These are phyloP conservation scores for Omphaloscelis lunosa DNA, from an alignment of 2,888 invertebrate species.

Conservation along the genomic window DNA sequence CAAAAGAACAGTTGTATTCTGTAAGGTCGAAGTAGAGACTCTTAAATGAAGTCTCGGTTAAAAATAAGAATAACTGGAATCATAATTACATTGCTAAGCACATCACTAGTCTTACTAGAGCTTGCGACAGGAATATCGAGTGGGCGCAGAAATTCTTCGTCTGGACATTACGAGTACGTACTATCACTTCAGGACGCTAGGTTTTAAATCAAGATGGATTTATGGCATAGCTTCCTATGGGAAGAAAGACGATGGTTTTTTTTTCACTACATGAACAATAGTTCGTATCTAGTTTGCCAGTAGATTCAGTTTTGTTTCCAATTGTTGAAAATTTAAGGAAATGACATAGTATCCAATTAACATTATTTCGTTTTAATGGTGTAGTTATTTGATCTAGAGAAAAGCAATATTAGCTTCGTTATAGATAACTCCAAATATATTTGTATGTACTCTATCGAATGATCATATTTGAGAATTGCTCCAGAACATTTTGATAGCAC, in stretches of 20 bases:
- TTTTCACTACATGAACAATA: background rate
- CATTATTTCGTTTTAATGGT: background rate
- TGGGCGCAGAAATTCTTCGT: constrained; percentile 50
- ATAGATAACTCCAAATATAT: background rate
- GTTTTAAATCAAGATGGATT: constrained; percentile 34
- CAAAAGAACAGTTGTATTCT: background rate
- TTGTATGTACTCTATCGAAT: background rate
- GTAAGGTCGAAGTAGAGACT: background rate
- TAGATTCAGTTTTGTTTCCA: background rate
- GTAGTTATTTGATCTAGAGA: background rate
- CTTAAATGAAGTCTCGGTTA: background rate
- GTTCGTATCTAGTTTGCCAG: background rate
- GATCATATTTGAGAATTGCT: constrained; percentile 1
- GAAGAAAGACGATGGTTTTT: background rate
- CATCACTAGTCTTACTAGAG: constrained; percentile 43
- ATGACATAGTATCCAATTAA: background rate
- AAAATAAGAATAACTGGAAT: background rate
- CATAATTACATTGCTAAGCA: background rate
- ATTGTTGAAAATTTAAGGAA: background rate
- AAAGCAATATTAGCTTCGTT: background rate
- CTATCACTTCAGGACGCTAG: constrained; percentile 23
- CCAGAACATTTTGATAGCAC: constrained; percentile 11
- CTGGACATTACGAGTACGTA: constrained; percentile 36
- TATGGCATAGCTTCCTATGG: constrained; percentile 4
- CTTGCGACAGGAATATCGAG: constrained; percentile 62